Conservation (phyloP, 1,140 invertebrate genomes). For the Nilaparvata lugens region DNA sequence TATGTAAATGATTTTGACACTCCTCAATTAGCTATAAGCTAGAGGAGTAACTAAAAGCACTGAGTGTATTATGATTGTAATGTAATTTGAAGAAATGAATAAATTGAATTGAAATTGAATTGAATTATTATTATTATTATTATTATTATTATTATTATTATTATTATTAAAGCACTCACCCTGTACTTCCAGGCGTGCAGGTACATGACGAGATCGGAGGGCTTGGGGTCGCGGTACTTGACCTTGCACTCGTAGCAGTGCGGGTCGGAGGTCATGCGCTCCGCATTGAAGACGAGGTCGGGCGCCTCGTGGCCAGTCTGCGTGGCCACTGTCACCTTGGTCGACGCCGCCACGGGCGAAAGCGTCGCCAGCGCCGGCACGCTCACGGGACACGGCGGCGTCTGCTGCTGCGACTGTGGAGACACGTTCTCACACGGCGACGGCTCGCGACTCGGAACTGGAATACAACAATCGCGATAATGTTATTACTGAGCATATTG, state of each 20-base stretch:
- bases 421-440: conserved; percentile 46
- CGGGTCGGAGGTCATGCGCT: conserved; percentile 68
- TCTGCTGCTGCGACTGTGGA: conserved; percentile 12
- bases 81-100: no score
- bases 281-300: conserved; percentile 54
- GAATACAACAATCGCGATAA: background rate
- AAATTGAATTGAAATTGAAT: no score
- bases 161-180: conserved; percentile 16
- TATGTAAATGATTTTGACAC: no score
- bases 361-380: conserved; percentile 12
- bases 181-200: conserved; percentile 67
- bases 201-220: conserved; percentile 88
- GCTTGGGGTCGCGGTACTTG: conserved; percentile 80
- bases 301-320: conserved; percentile 70
- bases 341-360: background rate
- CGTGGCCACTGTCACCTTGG: conserved; percentile 65
- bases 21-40: no score
- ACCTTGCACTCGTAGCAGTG: conserved; percentile 91
- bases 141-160: no score
- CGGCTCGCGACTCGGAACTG: conserved; percentile 40
- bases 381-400: conserved; percentile 6
- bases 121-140: no score
- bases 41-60: no score
- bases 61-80: no score
- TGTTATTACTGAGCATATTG: background rate